Base-by-base conservation (phyloP, 2,797 vertebrate species). In the Dromococcyx pavoninus region DNA sequence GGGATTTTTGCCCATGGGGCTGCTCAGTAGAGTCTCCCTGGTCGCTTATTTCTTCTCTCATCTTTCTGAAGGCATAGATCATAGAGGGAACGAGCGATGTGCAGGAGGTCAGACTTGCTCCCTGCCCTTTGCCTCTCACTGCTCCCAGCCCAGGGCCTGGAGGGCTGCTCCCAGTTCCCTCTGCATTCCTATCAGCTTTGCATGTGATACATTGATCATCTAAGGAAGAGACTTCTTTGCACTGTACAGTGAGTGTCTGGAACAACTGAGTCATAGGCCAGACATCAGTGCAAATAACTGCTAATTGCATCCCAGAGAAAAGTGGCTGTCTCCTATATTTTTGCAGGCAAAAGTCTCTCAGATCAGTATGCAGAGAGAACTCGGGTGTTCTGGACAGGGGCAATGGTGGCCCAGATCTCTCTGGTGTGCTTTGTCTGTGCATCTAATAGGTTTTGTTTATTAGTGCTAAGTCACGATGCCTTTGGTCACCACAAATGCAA, bases 71-170 rank as follows among this genome's bases (percentile, higher is more conserved):
- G 39, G 35, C 80, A 86, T 10, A 46, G 48, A 27, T 46, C 9
- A 2, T 0, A n/a, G 70, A 10, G 18, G 16, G 10, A 30, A 17
- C 7, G 41, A 32, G 30, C 5, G 46, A 2, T 8, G 15, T 48
- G 32, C 30, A 28, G 30, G 73, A 86, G 35, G 9, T 19, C 60
- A 22, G 17, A 24, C 10, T 24, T 46, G 4, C 16, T 50, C 61
- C 33, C n/a, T 86, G 69, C 46, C 50, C 78, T 50, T 44, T 57
- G 28, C 56, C 5, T 15, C 18, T 7, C 27, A 48, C 33, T 54
- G 51, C 30, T 90, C n/a, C 43, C 39, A 66, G 46, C 17, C n/a
- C 16, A 11, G 6, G 5, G 23, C 56, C 21, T 50, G 37, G 22
- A 33, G 9, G 3, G 19, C n/a, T 64, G 25, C 27, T 60, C 37